Conservation (phyloP, 2,797 vertebrate species). For the Taenioides sp. region DNA sequence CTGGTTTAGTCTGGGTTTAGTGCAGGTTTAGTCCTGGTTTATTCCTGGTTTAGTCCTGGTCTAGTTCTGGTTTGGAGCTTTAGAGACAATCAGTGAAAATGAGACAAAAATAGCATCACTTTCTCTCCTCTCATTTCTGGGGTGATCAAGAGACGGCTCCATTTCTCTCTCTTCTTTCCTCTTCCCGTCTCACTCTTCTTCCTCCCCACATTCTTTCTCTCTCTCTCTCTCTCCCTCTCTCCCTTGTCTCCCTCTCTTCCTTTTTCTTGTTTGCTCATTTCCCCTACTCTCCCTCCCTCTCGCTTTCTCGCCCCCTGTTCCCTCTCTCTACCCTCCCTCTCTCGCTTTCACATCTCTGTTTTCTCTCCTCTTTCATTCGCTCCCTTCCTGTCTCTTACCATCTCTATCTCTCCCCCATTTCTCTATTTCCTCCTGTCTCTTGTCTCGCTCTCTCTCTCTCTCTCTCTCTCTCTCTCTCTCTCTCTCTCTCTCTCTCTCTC, state of each 20-base stretch:
- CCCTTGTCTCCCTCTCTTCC: no score
- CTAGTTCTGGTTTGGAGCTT: neutral
- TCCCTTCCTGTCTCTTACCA: neutral
- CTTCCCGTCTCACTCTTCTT: neutral
- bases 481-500: no score
- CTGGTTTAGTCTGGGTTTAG: neutral
- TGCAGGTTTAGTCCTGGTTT: neutral
- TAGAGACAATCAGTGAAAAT: slow-evolving; percentile 3
- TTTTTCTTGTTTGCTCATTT: no score
- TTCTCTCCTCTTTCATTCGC: neutral
- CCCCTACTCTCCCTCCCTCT: neutral
- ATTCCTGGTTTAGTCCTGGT: neutral
- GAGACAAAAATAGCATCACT: slow-evolving; percentile 7
- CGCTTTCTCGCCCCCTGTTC: neutral
- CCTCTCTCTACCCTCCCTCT: neutral
- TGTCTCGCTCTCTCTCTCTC: no score
- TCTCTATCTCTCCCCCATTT: no score
- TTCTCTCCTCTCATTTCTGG: neutral
- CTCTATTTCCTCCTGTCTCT: neutral
- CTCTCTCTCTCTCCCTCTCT: neutral
- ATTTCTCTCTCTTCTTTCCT: neutral
- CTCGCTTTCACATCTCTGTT: no score
- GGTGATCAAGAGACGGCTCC: neutral
- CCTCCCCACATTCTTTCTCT: neutral
- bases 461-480: no score